Percentiles rank a stretch among this genome's conserved stretches.
phyloP scores from a whole-genome alignment of 2,888 invertebrate genomes.

The Beris chalybata region DNA sequence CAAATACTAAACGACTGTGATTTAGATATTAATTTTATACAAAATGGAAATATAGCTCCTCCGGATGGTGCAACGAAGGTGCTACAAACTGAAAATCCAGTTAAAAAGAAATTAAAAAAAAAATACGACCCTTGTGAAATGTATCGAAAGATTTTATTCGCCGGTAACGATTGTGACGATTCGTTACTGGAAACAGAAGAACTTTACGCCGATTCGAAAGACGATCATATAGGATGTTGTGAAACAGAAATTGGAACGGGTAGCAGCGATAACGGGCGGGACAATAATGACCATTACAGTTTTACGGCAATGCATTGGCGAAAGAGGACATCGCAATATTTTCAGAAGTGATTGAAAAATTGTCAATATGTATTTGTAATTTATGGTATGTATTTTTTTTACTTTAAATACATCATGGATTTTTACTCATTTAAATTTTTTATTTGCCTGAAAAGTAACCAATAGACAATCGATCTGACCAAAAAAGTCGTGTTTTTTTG shows the following conservation, averaged over 20 bases:
- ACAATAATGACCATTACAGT: constrained; percentile 42
- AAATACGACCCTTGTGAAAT: constrained; percentile 48
- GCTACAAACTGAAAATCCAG: not conserved
- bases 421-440: too few species aligned
- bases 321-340: constrained; percentile 54
- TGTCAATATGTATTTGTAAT: too few species aligned
- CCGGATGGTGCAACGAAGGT: too few species aligned
- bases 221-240: constrained; percentile 35
- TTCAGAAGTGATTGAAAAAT: constrained; percentile 33
- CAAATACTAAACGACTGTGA: constrained; percentile 41
- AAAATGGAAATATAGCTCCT: not conserved
- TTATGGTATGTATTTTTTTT: too few species aligned
- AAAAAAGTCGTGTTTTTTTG: too few species aligned
- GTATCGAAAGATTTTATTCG: constrained; percentile 47
- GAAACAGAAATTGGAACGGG: constrained; percentile 6
- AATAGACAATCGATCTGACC: too few species aligned
- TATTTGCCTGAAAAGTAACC: too few species aligned
- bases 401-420: too few species aligned
- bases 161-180: constrained; percentile 40
- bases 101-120: constrained; percentile 42
- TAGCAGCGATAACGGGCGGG: constrained; percentile 21
- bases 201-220: constrained; percentile 33
- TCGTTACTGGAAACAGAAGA: constrained; percentile 34
- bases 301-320: constrained; percentile 59
- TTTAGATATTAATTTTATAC: not conserved